Evolutionary conservation across 2,797 vertebrate species (phyloP).

Genomic region (Enteromius viviparus): DNA sequence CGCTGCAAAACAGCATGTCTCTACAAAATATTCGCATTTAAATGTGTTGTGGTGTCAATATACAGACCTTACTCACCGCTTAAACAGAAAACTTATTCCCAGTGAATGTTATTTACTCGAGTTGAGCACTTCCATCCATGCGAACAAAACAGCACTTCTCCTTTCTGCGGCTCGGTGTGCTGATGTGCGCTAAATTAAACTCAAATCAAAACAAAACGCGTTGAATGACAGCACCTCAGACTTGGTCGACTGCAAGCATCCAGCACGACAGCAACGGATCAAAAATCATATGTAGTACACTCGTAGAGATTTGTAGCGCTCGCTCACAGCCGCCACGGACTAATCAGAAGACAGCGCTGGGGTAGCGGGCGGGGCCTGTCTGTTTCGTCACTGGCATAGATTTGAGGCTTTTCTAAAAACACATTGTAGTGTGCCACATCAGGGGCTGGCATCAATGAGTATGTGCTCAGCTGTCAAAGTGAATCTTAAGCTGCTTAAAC

Average conservation of each 20-base stretch:
- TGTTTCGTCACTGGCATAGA: constrained; percentile 4
- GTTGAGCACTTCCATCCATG: constrained; percentile 69
- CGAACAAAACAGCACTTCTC: constrained; percentile 35
- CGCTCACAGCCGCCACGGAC: constrained; percentile 63
- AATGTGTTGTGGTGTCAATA: background rate
- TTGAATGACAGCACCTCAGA: constrained; percentile 3
- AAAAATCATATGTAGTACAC: constrained; percentile 60
- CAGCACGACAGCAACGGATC: constrained; percentile 44
- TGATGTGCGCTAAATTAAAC: background rate
- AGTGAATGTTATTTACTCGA: constrained; percentile 64
- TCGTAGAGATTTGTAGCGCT: constrained; percentile 68
- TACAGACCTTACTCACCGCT: constrained; percentile 68
- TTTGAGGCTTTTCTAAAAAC: constrained; percentile 15
- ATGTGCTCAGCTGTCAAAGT: constrained; percentile 66
- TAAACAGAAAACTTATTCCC: constrained; percentile 65
- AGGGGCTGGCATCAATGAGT: constrained; percentile 29
- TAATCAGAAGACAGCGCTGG: constrained; percentile 69
- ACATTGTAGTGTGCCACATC: constrained; percentile 8
- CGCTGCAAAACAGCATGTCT: background rate
- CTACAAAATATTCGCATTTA: background rate
- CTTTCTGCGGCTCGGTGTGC: background rate
- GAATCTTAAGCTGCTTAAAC: constrained; percentile 48
- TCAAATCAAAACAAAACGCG: background rate
- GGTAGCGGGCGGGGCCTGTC: constrained; percentile 61
- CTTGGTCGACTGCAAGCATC: constrained; percentile 9